phyloP scores from a whole-genome alignment of 2,797 vertebrate genomes.

The Xiphophorus birchmanni region DNA sequence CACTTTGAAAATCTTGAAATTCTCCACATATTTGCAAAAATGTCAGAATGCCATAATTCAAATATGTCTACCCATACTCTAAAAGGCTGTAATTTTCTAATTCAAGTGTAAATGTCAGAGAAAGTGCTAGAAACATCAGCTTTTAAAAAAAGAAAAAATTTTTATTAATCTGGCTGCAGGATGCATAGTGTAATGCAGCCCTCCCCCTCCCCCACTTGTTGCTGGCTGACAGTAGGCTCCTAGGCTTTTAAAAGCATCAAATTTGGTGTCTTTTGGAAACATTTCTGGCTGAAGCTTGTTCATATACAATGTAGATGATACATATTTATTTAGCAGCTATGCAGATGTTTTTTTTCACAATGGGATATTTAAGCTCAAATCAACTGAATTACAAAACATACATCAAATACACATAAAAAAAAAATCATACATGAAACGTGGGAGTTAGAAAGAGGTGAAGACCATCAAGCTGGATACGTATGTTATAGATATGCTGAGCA shows the following conservation, averaged over 20 bases:
- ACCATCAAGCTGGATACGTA: not conserved
- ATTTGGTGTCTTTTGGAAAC: not conserved
- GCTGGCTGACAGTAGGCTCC: not conserved
- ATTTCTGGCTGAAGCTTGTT: not conserved
- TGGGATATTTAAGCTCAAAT: not conserved
- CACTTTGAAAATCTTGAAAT: not conserved
- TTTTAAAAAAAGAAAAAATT: too few relatives aligned
- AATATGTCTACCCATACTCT: not conserved
- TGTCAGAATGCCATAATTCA: not conserved
- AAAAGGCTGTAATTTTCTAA: not conserved
- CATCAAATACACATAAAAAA: not conserved
- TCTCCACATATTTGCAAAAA: not conserved
- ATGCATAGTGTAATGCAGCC: not conserved
- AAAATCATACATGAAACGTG: not conserved
- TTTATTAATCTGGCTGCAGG: not conserved
- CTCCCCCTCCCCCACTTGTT: not conserved
- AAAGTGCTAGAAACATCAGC: not conserved
- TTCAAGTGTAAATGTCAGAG: not conserved
- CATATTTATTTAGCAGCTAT: not conserved
- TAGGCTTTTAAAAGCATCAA: not conserved
- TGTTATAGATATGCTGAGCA: not conserved
- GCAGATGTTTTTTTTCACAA: not conserved
- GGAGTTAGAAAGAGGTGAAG: not conserved
- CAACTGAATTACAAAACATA: not conserved
- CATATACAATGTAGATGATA: not conserved